phyloP scores from a whole-genome alignment of 2,888 invertebrate species.

The Catocala sponsa region DNA sequence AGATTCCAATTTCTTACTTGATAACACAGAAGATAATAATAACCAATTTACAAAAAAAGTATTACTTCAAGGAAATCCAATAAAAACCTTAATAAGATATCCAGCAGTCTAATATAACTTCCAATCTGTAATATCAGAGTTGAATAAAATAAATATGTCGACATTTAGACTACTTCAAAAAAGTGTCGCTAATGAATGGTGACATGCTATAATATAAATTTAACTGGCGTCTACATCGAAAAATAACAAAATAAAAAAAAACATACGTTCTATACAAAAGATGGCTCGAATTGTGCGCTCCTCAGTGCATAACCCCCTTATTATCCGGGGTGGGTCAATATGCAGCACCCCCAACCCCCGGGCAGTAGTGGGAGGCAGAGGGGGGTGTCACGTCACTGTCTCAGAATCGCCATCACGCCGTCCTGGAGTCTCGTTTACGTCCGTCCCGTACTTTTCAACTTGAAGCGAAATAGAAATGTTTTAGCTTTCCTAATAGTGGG shows the following conservation, averaged over 20 bases:
- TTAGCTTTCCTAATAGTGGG: conserved; percentile 42
- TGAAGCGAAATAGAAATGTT: conserved; percentile 71
- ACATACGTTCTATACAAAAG: conserved; percentile 74
- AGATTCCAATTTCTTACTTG: neutral
- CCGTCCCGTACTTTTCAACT: conserved; percentile 77
- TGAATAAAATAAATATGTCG: neutral
- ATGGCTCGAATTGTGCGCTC: conserved; percentile 69
- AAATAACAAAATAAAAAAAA: conserved; percentile 54
- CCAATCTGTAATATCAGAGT: conserved; percentile 8
- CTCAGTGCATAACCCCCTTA: conserved; percentile 79
- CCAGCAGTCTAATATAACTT: conserved; percentile 11
- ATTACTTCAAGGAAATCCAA: conserved; percentile 13
- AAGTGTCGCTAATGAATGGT: conserved; percentile 5
- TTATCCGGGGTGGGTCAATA: conserved; percentile 79
- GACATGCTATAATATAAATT: neutral
- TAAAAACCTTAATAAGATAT: conserved; percentile 13
- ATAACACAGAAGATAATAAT: conserved; percentile 5
- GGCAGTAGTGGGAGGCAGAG: conserved; percentile 49
- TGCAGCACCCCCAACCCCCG: conserved; percentile 58
- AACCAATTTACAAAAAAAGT: conserved; percentile 6
- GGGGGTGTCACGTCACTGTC: conserved; percentile 84
- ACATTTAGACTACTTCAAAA: conserved; percentile 4
- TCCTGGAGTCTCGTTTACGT: conserved; percentile 81
- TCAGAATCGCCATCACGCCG: conserved; percentile 79
- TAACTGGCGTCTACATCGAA: neutral